phyloP scores from a whole-genome alignment of 2,888 invertebrate species.

The Coremacera marginata region DNA sequence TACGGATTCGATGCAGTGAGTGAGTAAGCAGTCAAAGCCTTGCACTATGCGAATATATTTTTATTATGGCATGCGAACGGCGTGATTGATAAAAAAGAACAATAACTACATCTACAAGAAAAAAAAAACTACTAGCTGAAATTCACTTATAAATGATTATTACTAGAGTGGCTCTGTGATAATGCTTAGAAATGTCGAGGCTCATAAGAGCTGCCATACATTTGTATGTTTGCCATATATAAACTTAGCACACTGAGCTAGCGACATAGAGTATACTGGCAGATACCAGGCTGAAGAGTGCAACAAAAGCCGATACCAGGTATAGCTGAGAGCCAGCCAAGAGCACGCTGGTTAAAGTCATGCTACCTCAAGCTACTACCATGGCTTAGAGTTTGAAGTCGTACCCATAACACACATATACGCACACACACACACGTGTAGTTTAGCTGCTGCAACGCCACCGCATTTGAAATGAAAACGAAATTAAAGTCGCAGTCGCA shows the following conservation, averaged over 20 bases:
- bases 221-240: no score
- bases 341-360: no score
- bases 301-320: neutral
- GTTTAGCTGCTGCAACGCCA: neutral
- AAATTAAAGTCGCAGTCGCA: constrained; percentile 15
- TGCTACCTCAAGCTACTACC: no score
- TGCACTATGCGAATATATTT: neutral
- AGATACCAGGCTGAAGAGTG: neutral
- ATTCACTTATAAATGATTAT: neutral
- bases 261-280: neutral
- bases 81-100: neutral
- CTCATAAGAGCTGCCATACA: no score
- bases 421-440: neutral
- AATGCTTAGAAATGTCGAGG: neutral
- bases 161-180: neutral
- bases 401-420: neutral
- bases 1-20: neutral
- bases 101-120: no score
- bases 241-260: constrained; percentile 22
- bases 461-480: constrained; percentile 24
- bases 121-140: neutral
- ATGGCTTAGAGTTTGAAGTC: neutral
- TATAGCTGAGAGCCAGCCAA: no score
- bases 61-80: neutral
- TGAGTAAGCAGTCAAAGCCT: constrained; percentile 16